Evolutionary conservation across 2,113 vertebrate genomes (phyloP), one percentile per base, ranked within the genome.

Genomic region (Thymallus thymallus): DNA sequence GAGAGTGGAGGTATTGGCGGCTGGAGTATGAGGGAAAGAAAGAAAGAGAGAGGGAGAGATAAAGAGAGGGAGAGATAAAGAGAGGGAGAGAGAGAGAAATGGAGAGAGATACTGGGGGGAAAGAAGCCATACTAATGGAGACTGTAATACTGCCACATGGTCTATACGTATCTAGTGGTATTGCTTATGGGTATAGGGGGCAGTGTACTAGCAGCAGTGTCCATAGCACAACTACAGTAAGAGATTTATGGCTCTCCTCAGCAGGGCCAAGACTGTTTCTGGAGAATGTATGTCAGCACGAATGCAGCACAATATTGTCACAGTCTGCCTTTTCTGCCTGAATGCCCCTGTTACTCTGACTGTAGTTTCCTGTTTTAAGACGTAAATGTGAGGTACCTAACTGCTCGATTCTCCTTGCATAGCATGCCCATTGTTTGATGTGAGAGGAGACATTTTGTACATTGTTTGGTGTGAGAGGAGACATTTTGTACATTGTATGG

Each of bases 1-100:
- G 80, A 81, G 85, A 66, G 72, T 69, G 66, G 83, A 86, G 71
- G 80, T 22, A 55, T 71, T 72, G 26, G 74, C 67, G 60, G 46
- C 32, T 48, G 22, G 12, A 78, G 66, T 73, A 56, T 5, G 35
- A 22, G 51, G 10, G 26, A n/a, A 78, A 76, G 76, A 79, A 80
- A 68, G 35, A 62, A n/a, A 62, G 13, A 13, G 22, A 64, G 64
- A 73, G 24, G 58, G 64, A 75, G 26, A 72, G 67, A 78, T 65
- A 63, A 68, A 41, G 24, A 63, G 64, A 75, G 26, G 70, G 67
- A 78, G 68, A 63, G 71, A 41, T 41, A 72, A 56, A 67, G 65
- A 71, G 26, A 26, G 24, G 5, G 63, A 26, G 63, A 30, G 62
- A 16, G n/a, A 77, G 41, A 62, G 72, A 46, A 58, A 71, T 23